A percentile compares a stretch with the other conserved stretches of the same genome.
Evolutionary conservation across 2,888 invertebrate genomes (phyloP).

Genomic region (Euzetes globulus): DNA sequence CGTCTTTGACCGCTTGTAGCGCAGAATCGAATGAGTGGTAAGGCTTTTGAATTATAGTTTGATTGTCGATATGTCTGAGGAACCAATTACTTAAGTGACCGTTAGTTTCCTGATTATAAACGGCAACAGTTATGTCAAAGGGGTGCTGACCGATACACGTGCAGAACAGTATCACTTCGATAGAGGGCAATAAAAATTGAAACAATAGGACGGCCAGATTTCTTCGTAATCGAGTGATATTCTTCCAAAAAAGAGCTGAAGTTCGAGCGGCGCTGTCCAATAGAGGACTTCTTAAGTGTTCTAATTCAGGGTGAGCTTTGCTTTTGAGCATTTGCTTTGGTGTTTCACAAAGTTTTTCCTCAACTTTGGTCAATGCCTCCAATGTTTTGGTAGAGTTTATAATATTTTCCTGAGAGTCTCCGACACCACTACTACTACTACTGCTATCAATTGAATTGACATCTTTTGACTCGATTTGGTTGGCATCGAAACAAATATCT

Average conservation of each 20-base stretch:
- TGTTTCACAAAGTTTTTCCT: not conserved
- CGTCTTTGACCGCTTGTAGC: slow-evolving; percentile 62
- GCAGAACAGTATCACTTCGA: slow-evolving; percentile 50
- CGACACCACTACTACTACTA: slow-evolving; percentile 11
- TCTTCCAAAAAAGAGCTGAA: slow-evolving; percentile 43
- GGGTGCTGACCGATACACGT: slow-evolving; percentile 46
- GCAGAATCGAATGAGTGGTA: slow-evolving; percentile 55
- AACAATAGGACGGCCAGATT: slow-evolving; percentile 45
- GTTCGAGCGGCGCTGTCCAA: not conserved
- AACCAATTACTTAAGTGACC: no score
- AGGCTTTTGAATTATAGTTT: slow-evolving; percentile 17
- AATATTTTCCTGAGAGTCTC: not conserved
- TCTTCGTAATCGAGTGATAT: slow-evolving; percentile 44
- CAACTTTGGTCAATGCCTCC: not conserved
- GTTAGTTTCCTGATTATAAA: slow-evolving; percentile 46
- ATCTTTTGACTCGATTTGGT: not conserved
- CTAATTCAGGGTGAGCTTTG: not conserved
- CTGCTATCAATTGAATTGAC: not conserved
- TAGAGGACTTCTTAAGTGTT: not conserved
- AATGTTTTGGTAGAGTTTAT: not conserved
- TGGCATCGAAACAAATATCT: not conserved
- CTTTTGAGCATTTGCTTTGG: not conserved
- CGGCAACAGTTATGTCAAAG: slow-evolving; percentile 46
- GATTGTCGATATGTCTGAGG: slow-evolving; percentile 7
- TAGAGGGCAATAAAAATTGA: slow-evolving; percentile 48